Evolutionary conservation across 1,140 invertebrate species (phyloP), one percentile per base, ranked within the genome.

Genomic region (Choristoneura fumiferana): DNA sequence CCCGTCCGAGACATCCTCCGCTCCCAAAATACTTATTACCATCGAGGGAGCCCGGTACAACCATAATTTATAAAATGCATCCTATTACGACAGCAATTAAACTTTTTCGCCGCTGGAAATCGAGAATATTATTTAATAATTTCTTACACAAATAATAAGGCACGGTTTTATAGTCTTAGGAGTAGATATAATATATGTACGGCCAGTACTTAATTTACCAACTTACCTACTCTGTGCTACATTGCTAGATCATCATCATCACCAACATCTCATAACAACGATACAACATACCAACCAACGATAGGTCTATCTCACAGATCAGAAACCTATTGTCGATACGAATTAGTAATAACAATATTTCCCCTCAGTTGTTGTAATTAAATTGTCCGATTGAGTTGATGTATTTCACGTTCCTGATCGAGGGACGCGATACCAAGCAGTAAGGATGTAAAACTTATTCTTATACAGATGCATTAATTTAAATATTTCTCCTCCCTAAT

Each of bases 41-140:
- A 49, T 49, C 39, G 54, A 71, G 66, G 71, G 72, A 71, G 56
- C 34, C 33, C 14, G 35, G 59, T 33, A 53, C 55, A 53, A 58
- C 54, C 62, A 65, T 78, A 67, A 68, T 77, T 81, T 70, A 77
- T 77, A 78, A 75, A 76, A 70, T 71, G 67, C 63, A 69, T 70
- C 68, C 68, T 76, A 62, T 56, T 67, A 70, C 43, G 62, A 59
- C 58, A 58, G 34, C 64, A 69, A 74, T 74, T 69, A 69, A 70
- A 68, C 55, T 65, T 68, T 52, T 43, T 45, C 35, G 54, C 17
- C 52, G 55, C 38, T 58, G 13, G 36, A 45, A 58, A 40, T 54
- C 39, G 3, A 49, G 13, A 54, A 54, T 54, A 54, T 29, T 29
- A 29, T 54, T 54, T 54, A n/a, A 12, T 54, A 13, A 14, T 15